A percentile compares a stretch with the other conserved stretches of the same genome.
Evolutionary conservation across 1,140 invertebrate genomes (phyloP).

Genomic region (Oreohelix idahoensis): DNA sequence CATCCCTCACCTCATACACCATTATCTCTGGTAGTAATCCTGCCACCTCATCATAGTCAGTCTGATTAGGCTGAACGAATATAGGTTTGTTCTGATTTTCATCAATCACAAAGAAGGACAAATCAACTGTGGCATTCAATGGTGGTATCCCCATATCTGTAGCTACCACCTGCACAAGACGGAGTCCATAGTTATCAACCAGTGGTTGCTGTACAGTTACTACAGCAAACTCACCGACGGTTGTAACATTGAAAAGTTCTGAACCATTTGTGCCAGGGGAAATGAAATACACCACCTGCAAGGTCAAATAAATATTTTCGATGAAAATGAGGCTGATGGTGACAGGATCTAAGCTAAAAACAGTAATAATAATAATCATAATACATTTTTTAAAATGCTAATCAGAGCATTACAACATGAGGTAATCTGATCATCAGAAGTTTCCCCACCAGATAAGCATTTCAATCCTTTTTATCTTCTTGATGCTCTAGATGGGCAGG

Average conservation of each 20-base stretch:
- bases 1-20: conserved; percentile 30
- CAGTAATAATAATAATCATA: too few relatives aligned
- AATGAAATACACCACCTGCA: conserved; percentile 31
- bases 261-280: conserved; percentile 19
- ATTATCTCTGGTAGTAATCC: conserved; percentile 30
- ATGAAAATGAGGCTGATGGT: too few relatives aligned
- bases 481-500: too few relatives aligned
- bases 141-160: conserved; percentile 44
- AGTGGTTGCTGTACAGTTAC: conserved; percentile 35
- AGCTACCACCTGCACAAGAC: conserved; percentile 43
- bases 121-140: conserved; percentile 13
- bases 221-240: not conserved
- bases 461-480: too few relatives aligned
- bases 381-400: too few relatives aligned
- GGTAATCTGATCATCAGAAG: too few relatives aligned
- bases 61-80: conserved; percentile 41
- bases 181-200: conserved; percentile 38
- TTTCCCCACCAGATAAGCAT: too few relatives aligned
- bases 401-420: too few relatives aligned
- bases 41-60: not conserved
- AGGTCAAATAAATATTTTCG: not conserved
- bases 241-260: conserved; percentile 32
- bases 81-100: conserved; percentile 49
- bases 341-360: too few relatives aligned
- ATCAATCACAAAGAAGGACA: conserved; percentile 47